Evolutionary conservation across 2,113 vertebrate species (phyloP).

Genomic region (Salvator merianae): DNA sequence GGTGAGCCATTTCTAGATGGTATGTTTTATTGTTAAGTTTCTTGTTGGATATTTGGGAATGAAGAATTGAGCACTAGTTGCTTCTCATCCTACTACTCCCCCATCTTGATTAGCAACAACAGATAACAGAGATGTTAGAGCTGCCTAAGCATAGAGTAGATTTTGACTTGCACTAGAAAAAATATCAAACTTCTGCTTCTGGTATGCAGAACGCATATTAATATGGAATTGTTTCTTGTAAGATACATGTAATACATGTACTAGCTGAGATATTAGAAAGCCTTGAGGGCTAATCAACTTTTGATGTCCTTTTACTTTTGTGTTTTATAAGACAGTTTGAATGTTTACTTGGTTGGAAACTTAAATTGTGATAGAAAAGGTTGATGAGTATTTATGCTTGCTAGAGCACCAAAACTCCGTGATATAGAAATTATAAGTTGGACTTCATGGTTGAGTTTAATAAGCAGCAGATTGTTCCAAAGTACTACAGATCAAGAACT

Average conservation of each 20-base stretch:
- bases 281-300: neutral
- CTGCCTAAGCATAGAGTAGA: too few species aligned
- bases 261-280: too few species aligned
- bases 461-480: neutral
- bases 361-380: neutral
- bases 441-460: neutral
- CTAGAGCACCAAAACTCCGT: neutral
- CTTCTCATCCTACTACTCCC: too few species aligned
- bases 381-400: neutral
- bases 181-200: neutral
- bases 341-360: neutral
- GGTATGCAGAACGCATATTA: neutral
- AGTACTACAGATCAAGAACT: neutral
- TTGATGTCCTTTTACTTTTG: neutral
- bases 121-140: too few species aligned
- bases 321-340: neutral
- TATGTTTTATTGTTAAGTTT: neutral
- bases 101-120: too few species aligned
- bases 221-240: too few species aligned
- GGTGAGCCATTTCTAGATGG: neutral
- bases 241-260: neutral
- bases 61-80: too few species aligned
- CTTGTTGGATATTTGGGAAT: neutral
- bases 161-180: too few species aligned
- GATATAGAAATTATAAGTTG: neutral